Conservation (phyloP, 35 echinoderm and acorn worm species). For the Hemicentrotus pulcherrimus region DNA sequence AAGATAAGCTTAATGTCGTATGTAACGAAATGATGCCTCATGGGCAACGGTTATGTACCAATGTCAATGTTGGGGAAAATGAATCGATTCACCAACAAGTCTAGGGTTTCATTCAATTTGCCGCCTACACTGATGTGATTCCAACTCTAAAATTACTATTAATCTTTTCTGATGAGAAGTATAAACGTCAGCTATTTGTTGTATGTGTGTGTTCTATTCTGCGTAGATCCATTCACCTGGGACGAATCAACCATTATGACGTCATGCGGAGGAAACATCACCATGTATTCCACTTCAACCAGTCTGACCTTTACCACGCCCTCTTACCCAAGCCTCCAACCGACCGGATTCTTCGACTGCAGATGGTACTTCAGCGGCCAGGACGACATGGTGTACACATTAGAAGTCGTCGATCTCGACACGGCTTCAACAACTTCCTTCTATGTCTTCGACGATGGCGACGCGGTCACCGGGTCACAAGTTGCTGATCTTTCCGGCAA, state of each 20-base stretch:
- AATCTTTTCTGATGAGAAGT: neutral
- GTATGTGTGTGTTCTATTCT: neutral
- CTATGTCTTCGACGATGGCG: neutral
- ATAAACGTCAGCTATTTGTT: neutral
- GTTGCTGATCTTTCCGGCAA: neutral
- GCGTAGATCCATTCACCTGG: neutral
- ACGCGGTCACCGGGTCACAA: neutral
- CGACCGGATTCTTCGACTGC: slow-evolving; percentile 16
- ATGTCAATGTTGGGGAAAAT: no score
- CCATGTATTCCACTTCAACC: slow-evolving; percentile 3
- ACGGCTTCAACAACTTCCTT: neutral
- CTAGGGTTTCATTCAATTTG: no score
- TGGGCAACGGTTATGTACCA: no score
- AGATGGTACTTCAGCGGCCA: slow-evolving; percentile 13
- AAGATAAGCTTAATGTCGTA: no score
- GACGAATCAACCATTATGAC: slow-evolving; percentile 29
- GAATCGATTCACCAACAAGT: no score
- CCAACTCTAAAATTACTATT: no score
- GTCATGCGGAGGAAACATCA: slow-evolving; percentile 26
- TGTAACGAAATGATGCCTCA: no score
- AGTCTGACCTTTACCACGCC: slow-evolving; percentile 31
- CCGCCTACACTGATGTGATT: no score
- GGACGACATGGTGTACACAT: neutral
- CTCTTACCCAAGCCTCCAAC: slow-evolving; percentile 30
- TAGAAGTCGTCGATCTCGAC: slow-evolving; percentile 15